Base-by-base conservation (phyloP, 2,888 invertebrate species). In the Sesamia inferens region DNA sequence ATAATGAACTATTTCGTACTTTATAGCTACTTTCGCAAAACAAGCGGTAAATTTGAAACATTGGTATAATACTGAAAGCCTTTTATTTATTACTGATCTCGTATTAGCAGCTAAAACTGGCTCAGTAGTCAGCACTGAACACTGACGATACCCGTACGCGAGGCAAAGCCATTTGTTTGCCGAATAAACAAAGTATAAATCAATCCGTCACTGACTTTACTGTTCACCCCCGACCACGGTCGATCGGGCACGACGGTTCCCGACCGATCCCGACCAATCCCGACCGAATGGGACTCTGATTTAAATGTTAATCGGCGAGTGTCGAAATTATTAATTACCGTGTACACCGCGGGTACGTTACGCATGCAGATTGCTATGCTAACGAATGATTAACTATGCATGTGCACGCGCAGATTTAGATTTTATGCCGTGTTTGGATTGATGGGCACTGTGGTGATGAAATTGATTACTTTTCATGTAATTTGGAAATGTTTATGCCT, bases 251-350 rank as follows among this genome's bases (percentile, higher is more conserved):
- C 86, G 84, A 80, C 82, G 82, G 77, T 80, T 77, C 65, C 74
- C 76, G 78, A 86, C 81, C 81, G 14, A 84, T 81, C 81, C 87
- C 89, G 87, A 88, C 91, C 91, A 89, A 92, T 90, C 85, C 90
- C 87, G 87, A 88, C 89, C 87, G 70, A 87, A 87, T 87, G 83
- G 69, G 72, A 83, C 72, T 87, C 88, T 90, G 93, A 93, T 95
- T 93, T 94, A 94, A 95, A 95, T 94, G 94, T 94, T 95, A 95
- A 95, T 95, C 91, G 92, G 90, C 88, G 89, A 93, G 95, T 94
- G 95, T 93, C 93, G 95, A 95, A 95, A 96, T 96, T 95, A 96
- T 95, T 95, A 96, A 96, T 96, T 93, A 93, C 94, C 88, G 90
- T 91, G 90, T 90, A 90, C 73, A 82, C 92, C 93, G 90, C 91